Conservation (phyloP, 2,888 invertebrate species). For the Agriopis aurantiaria region DNA sequence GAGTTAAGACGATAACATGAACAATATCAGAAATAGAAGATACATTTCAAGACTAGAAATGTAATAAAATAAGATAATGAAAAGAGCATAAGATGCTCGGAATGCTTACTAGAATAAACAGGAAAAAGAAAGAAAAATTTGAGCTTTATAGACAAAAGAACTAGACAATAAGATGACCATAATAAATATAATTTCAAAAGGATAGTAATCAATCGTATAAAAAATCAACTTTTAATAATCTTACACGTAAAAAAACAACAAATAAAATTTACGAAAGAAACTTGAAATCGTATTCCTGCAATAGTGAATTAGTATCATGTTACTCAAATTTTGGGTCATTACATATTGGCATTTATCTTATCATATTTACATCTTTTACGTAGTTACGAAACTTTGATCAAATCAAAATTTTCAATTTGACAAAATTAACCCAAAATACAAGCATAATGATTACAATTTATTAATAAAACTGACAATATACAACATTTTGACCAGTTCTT, state of each 20-base stretch:
- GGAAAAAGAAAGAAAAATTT: too few relatives aligned
- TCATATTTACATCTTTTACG: not conserved
- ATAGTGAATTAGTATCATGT: not conserved
- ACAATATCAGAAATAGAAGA: too few relatives aligned
- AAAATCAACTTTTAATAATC: too few relatives aligned
- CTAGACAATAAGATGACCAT: too few relatives aligned
- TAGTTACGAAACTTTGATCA: not conserved
- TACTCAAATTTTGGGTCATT: not conserved
- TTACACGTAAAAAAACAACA: too few relatives aligned
- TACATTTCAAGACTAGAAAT: too few relatives aligned
- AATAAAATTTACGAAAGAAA: not conserved
- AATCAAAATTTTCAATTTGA: not conserved
- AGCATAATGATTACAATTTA: constrained; percentile 3
- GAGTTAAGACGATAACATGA: not conserved
- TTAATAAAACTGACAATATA: constrained; percentile 10
- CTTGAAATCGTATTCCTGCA: not conserved
- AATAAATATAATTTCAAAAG: too few relatives aligned
- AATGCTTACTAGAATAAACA: too few relatives aligned
- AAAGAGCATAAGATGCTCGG: too few relatives aligned
- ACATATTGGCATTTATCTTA: not conserved
- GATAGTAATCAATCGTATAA: too few relatives aligned
- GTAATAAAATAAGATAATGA: too few relatives aligned
- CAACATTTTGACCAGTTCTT: constrained; percentile 16
- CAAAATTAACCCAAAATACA: constrained; percentile 10
- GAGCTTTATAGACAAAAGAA: too few relatives aligned